Evolutionary conservation across 2,888 invertebrate species (phyloP), one percentile per base, ranked within the genome.

Genomic region (Anthophora plumipes): DNA sequence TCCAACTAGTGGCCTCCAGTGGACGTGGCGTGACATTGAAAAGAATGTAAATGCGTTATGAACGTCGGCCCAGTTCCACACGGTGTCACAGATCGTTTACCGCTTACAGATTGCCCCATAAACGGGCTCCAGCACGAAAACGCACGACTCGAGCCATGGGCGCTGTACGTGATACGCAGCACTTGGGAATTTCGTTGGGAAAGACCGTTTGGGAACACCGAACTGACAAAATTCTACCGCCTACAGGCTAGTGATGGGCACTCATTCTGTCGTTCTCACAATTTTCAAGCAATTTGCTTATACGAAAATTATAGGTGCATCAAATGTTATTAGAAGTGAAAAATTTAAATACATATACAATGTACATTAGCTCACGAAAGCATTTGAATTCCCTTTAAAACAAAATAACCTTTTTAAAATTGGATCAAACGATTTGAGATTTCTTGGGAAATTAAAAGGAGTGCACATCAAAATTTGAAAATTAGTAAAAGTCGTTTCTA

Each of bases 41-140:
- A 92, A 89, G 91, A 92, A 92, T 92, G 91, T 87, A 89, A 91
- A 91, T 92, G 89, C 89, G 88, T 90, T 90, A 91, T 90, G 89
- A 89, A 82, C 77, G 69, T 78, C 89, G 90, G 88, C 89, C 91
- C 89, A 92, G 88, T 91, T 91, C 86, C 80, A 84, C 74, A 68
- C 70, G 77, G 74, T 84, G 84, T 80, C 84, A 85, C 84, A 70
- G 77, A 68, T 77, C 74, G 86, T 77, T 66, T 61, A 63, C 69
- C 55, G 88, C 82, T 86, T 89, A 89, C 88, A 87, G 88, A 88
- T 88, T 87, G 80, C 82, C 84, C 80, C 74, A 80, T 87, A 87
- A 85, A 80, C 79, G 74, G 64, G 57, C 31, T 60, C 69, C 55
- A 71, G 66, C 63, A 64, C 84, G 76, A 85, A 77, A 84, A 77